phyloP scores from a whole-genome alignment of 35 echinoderm and acorn worm species.

The Hemicentrotus pulcherrimus region DNA sequence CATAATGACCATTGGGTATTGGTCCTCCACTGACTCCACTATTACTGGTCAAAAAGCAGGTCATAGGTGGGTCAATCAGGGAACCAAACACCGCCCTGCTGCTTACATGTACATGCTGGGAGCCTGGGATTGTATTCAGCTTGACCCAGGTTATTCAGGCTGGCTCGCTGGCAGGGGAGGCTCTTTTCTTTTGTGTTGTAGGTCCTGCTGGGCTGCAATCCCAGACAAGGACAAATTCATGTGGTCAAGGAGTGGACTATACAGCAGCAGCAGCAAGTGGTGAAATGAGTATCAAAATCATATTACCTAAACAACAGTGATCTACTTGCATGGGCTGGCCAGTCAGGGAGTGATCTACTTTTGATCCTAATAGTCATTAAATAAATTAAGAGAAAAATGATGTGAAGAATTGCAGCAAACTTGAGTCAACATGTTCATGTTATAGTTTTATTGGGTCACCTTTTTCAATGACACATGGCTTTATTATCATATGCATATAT shows the following conservation, averaged over 20 bases:
- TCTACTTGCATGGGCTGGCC: neutral
- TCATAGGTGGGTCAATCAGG: neutral
- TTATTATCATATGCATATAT: too few relatives aligned
- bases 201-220: neutral
- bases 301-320: neutral
- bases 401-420: neutral
- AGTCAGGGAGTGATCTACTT: neutral
- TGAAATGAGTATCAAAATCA: neutral
- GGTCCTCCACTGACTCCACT: neutral
- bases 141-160: neutral
- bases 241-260: neutral
- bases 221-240: conserved; percentile 16
- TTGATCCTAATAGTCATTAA: neutral
- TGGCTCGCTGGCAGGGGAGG: neutral
- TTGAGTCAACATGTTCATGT: neutral
- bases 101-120: neutral
- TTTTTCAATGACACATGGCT: neutral
- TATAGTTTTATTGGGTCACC: neutral
- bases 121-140: conserved; percentile 7
- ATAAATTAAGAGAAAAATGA: neutral
- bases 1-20: too few relatives aligned
- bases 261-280: neutral
- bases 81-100: neutral
- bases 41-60: neutral
- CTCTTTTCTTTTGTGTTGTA: neutral